These are phyloP conservation scores for Eubasilissa splendida DNA, from an alignment of 2,888 invertebrate species.

Conservation along the genomic window DNA sequence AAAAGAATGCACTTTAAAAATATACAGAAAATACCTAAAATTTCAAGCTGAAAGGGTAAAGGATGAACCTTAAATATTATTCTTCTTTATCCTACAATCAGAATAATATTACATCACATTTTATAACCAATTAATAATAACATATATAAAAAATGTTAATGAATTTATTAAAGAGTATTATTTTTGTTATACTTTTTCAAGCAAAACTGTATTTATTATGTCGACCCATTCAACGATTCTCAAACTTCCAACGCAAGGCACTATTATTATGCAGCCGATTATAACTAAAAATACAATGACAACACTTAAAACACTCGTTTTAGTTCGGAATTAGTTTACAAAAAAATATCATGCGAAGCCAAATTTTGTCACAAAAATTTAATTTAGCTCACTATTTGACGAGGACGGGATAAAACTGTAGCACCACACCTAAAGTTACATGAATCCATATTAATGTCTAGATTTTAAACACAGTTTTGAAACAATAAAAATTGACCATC, in stretches of 20 bases:
- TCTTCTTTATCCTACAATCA: too few relatives aligned
- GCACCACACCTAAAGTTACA: constrained; percentile 15
- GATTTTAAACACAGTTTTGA: not conserved
- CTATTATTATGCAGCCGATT: constrained; percentile 22
- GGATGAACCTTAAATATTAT: too few relatives aligned
- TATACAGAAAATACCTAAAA: too few relatives aligned
- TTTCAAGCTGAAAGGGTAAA: too few relatives aligned
- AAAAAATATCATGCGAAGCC: constrained; percentile 29
- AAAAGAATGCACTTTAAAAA: too few relatives aligned
- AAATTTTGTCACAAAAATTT: constrained; percentile 22
- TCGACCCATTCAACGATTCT: too few relatives aligned
- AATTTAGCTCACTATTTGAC: constrained; percentile 32
- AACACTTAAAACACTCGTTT: not conserved
- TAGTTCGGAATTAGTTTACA: not conserved
- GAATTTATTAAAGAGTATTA: too few relatives aligned
- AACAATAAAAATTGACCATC: not conserved
- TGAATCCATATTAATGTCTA: constrained; percentile 14
- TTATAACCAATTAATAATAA: too few relatives aligned
- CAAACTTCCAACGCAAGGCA: not conserved
- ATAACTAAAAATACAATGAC: constrained; percentile 8
- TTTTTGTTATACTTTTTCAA: too few relatives aligned
- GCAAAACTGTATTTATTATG: too few relatives aligned
- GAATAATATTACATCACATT: too few relatives aligned
- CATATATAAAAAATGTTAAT: too few relatives aligned
- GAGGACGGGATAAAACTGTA: constrained; percentile 21